phyloP scores from a whole-genome alignment of 2,113 vertebrate genomes.

The Petrocephalus microphthalmus region DNA sequence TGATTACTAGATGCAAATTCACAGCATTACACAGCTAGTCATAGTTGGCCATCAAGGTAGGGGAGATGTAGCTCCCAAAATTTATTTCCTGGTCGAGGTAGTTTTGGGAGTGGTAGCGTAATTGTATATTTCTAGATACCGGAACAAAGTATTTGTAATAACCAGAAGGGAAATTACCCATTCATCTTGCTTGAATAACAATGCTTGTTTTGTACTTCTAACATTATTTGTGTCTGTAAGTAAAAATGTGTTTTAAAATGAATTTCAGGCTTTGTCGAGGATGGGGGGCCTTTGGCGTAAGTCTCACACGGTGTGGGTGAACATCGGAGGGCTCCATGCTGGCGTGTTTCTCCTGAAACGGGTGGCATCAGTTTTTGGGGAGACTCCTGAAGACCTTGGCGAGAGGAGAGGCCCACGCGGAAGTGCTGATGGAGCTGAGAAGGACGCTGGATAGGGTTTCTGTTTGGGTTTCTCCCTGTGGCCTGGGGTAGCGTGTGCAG shows the following conservation, averaged over 20 bases:
- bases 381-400: conserved; percentile 56
- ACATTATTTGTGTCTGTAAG: conserved; percentile 30
- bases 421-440: conserved; percentile 7
- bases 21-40: not conserved
- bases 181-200: not conserved
- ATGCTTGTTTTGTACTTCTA: not conserved
- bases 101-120: not conserved
- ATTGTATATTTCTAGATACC: not conserved
- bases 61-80: not conserved
- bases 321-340: conserved; percentile 89
- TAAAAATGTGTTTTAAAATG: conserved; percentile 19
- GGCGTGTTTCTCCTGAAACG: conserved; percentile 87
- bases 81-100: not conserved
- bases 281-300: conserved; percentile 84
- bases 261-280: conserved; percentile 72
- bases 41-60: not conserved
- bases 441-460: conserved; percentile 30
- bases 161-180: not conserved
- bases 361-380: conserved; percentile 55
- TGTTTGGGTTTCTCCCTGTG: not conserved
- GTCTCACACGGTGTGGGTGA: conserved; percentile 87
- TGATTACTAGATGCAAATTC: not conserved
- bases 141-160: not conserved
- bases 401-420: conserved; percentile 37
- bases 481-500: not conserved